Base-by-base conservation (phyloP, 2,113 vertebrate species). In the Pontoporia blainvillei region DNA sequence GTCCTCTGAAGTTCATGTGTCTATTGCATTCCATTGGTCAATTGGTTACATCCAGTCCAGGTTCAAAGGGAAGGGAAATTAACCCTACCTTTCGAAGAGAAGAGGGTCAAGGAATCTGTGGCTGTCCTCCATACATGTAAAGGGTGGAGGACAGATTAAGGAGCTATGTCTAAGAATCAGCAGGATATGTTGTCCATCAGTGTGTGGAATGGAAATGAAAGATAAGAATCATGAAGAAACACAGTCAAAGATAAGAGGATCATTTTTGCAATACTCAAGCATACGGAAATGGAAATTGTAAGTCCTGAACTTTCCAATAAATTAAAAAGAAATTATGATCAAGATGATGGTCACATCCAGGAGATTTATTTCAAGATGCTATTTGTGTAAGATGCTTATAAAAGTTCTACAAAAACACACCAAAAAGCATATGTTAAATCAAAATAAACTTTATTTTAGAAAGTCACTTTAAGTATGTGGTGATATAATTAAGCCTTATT, bases 401-500 rank as follows among this genome's bases (percentile, higher is more conserved):
- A 97, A 97, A 96, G 94, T 96, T 82, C 96, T 92, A 76, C 34
- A 84, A 89, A 96, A 89, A 97, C 86, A 96, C 36, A 97, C 52
- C 49, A 83, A 86, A 96, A 96, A 92, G 31, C 96, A 97, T 98
- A 97, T 97, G 96, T 67, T 96, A 96, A 97, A 90, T 93, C 39
- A 97, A 97, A 97, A 98, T 95, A 96, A 93, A 94, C 97, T 98
- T 98, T 97, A 98, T 98, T 98, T 98, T 46, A 98, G 95, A 98
- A 98, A 98, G 82, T 97, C 36, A 98, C 64, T 98, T 98, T 98
- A 98, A 98, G 96, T 97, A 95, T 96, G 90, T 97, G 96, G 98
- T 96, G 90, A 97, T 75, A 96, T 97, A 98, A 98, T 98, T 98
- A 98, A 98, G 96, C 84, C 96, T 97, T 97, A 98, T 98, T 97